Evolutionary conservation across 2,113 vertebrate species (phyloP).

Genomic region (Myotis lucifugus): DNA sequence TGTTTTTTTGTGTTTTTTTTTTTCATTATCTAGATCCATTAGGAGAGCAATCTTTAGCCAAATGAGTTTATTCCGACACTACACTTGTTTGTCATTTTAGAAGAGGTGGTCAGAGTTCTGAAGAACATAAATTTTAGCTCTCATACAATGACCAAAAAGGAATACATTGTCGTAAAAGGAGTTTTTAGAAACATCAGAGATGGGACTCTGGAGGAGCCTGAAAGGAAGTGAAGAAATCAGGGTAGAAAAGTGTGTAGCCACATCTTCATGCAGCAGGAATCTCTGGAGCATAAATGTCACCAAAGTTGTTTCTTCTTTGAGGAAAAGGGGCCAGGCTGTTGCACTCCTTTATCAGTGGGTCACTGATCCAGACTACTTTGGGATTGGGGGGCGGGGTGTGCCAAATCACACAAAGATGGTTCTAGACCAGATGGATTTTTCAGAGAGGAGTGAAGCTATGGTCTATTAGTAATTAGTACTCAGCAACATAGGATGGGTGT

Average conservation of each 20-base stretch:
- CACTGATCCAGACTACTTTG: neutral
- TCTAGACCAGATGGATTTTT: neutral
- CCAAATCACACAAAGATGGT: neutral
- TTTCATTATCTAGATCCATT: neutral
- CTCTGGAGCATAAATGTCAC: neutral
- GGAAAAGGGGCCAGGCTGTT: neutral
- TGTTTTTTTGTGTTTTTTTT: neutral
- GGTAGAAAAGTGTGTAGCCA: neutral
- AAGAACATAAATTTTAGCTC: neutral
- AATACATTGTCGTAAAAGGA: neutral
- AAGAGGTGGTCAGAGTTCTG: neutral
- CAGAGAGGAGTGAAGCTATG: neutral
- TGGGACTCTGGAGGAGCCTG: neutral
- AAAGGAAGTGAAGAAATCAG: neutral
- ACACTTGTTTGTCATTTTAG: neutral
- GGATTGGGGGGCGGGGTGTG: rapidly evolving
- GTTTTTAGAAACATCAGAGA: neutral
- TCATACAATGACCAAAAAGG: neutral
- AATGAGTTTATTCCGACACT: neutral
- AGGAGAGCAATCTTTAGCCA: neutral
- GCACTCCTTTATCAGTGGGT: neutral
- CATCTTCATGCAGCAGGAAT: neutral
- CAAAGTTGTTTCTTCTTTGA: neutral
- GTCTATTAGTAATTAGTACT: neutral
- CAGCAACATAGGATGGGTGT: neutral